Percentiles rank a stretch among this genome's conserved stretches.
These are phyloP conservation scores for Cynoglossus semilaevis DNA, from an alignment of 2,113 vertebrate genomes.

Conservation along the genomic window DNA sequence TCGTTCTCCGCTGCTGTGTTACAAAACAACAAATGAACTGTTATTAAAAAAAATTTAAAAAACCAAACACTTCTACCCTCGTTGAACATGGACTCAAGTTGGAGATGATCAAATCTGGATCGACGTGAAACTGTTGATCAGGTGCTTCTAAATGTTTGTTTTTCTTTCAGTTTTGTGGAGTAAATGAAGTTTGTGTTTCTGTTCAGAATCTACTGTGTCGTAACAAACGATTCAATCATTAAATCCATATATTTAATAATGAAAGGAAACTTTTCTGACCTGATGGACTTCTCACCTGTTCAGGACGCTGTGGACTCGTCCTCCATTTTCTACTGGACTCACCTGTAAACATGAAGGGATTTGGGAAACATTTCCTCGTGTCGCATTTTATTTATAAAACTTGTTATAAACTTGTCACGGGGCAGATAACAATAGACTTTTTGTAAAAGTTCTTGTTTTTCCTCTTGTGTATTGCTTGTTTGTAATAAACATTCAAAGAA, in stretches of 20 bases:
- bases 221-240: constrained; percentile 16
- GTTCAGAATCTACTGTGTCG: constrained; percentile 21
- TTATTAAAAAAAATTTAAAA: constrained; percentile 14
- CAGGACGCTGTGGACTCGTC: constrained; percentile 16
- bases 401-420: constrained; percentile 12
- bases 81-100: constrained; percentile 2
- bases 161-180: constrained; percentile 43
- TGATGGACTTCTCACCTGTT: constrained; percentile 24
- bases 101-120: constrained; percentile 10
- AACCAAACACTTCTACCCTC: constrained; percentile 28
- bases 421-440: constrained; percentile 12
- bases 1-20: constrained; percentile 8
- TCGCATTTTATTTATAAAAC: constrained; percentile 55
- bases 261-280: constrained; percentile 11
- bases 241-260: constrained; percentile 27
- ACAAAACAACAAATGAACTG: not conserved
- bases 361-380: constrained; percentile 59
- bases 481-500: constrained; percentile 45
- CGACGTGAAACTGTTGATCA: not conserved
- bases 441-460: constrained; percentile 32
- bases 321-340: constrained; percentile 42
- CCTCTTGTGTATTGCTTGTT: constrained; percentile 12
- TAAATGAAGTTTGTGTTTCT: constrained; percentile 37
- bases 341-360: constrained; percentile 48
- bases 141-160: constrained; percentile 56